Evolutionary conservation across 1,140 invertebrate species (phyloP), one percentile per base, ranked within the genome.

Genomic region (Ganaspis sp.): DNA sequence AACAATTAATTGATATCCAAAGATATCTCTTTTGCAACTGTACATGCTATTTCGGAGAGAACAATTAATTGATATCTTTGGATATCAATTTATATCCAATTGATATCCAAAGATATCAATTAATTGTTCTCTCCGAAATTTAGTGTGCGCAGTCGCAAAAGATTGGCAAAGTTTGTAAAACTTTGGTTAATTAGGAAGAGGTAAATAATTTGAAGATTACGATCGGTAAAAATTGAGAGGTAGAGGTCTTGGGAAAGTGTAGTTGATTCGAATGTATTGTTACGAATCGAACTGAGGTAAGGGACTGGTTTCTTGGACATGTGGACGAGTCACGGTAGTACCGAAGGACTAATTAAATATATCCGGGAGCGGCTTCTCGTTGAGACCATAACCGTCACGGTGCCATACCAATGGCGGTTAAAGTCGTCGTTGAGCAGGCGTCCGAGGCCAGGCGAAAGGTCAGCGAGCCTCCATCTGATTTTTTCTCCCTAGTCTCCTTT

Each of bases 281-380:
- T 64, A 29, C 58, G 58, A 64, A 64, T 64, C 26, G 58, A 64
- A 64, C 21, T 64, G 23, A 64, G 58, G 58, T n/a, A 64, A 64
- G 58, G 58, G 26, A 64, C 58, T 64, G 58, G 58, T 64, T 69
- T 79, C 79, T 84, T 76, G 76, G 78, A 84, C 83, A 84, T 81
- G 83, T 83, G 84, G 84, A 85, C 83, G 58, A 64, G 58, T 64
- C 58, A 64, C 58, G 58, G 81, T 79, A 75, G 82, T 72, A 80
- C 82, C 80, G 76, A 83, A 49, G 79, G 81, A 87, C 87, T 88
- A 88, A 89, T 89, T 89, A 88, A 89, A 89, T 88, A 88, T 88
- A 88, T 88, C 87, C 87, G 87, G 87, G 86, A 87, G 86, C 85
- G 81, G 83, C 81, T 88, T 83, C 83, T 84, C 83, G 82, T 84